Evolutionary conservation across 1,140 invertebrate species (phyloP), one percentile per base, ranked within the genome.

Genomic region (Delia radicum): DNA sequence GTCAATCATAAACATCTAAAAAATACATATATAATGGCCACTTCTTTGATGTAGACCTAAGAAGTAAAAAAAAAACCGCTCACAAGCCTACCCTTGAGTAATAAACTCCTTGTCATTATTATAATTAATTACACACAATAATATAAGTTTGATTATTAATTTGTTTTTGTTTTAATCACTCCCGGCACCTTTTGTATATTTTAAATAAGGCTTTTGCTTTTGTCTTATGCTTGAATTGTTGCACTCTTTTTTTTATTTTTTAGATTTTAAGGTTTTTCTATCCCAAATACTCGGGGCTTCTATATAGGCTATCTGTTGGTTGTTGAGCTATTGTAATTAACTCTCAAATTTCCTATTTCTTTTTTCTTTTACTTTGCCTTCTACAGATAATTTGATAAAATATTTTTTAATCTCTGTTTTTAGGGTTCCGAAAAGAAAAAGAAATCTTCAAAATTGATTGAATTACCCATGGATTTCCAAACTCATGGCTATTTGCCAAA

Each of bases 381-480:
- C 3, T 24, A 6, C 24, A 8, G 3, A 6, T 21, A 18, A 27
- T n/a, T n/a, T n/a, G n/a, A 21, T 24, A 71, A 75, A 7, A 15
- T 61, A 0, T 13, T n/a, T 72, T 72, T 18, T 33, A 18, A 31
- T 72, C 29, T 15, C 27, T 73, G 13, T 62, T 78, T 77, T 74
- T 75, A 87, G 84, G 83, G 81, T 72, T 73, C 74, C 73, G 80
- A 91, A 92, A 89, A 90, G 78, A 95, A 95, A 84, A 96, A 95
- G 84, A 88, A 92, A 76, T 79, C 90, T n/a, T 88, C 92, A 13
- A 96, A 96, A 86, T 91, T 90, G 28, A 88, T 96, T 77, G 95
- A 98, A 76, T 88, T 98, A 65, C 92, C 94, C 0, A 91, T 98
- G 76, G 93, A 96, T 75, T 84, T 89, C 26, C 80, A 89, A n/a